Evolutionary conservation across 2,888 invertebrate species (phyloP).

Genomic region (Drosophila flavopinicola): DNA sequence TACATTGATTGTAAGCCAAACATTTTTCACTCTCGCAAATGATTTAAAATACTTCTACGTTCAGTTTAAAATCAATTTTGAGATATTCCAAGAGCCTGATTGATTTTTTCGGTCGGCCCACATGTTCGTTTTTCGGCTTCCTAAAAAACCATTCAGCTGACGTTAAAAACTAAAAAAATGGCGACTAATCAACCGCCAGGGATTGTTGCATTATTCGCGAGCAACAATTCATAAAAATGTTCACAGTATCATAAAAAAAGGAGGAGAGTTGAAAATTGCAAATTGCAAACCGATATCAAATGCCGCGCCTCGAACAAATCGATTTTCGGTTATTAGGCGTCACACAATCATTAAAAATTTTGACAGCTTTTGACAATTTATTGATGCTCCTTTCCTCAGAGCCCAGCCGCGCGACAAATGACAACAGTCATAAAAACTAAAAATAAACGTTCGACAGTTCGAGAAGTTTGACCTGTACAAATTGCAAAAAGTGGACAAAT

Average conservation of each 20-base stretch:
- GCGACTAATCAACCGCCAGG: conserved; percentile 20
- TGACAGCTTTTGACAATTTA: conserved; percentile 77
- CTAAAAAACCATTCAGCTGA: conserved; percentile 35
- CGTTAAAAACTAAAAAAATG: conserved; percentile 49
- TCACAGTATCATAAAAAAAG: conserved; percentile 49
- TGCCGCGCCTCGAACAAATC: conserved; percentile 52
- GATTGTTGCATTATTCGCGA: conserved; percentile 21
- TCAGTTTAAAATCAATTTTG: not conserved
- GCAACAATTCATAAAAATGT: conserved; percentile 72
- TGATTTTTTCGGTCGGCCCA: conserved; percentile 36
- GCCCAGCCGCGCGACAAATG: conserved; percentile 73
- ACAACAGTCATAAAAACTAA: conserved; percentile 52
- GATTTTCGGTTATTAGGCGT: conserved; percentile 74
- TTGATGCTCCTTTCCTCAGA: conserved; percentile 62
- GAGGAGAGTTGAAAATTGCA: conserved; percentile 19
- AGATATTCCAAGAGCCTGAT: not conserved
- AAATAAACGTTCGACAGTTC: conserved; percentile 22
- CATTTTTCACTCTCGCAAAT: too few species aligned
- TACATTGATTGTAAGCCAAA: too few species aligned
- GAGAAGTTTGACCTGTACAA: conserved; percentile 67
- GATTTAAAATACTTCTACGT: not conserved
- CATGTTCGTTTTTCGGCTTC: conserved; percentile 31
- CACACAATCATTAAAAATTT: conserved; percentile 79
- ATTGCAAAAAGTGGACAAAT: conserved; percentile 77
- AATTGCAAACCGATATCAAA: conserved; percentile 35